A percentile compares a stretch with the other conserved stretches of the same genome.
phyloP scores from a whole-genome alignment of 2,888 invertebrate genomes.

The Cyclophora punctaria region DNA sequence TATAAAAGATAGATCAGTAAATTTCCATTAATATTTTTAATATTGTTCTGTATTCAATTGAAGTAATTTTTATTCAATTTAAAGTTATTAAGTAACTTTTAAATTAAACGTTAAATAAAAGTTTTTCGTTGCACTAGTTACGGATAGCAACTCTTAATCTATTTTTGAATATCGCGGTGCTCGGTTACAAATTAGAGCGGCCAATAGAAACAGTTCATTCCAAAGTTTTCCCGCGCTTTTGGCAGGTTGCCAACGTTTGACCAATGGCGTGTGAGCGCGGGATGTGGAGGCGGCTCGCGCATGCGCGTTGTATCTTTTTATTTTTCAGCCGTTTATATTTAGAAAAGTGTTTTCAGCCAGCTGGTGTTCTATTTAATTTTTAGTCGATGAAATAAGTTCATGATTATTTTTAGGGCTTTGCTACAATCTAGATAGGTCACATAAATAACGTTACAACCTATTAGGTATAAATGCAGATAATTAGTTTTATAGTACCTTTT shows the following conservation, averaged over 20 bases:
- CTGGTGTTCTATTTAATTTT: slow-evolving; percentile 17
- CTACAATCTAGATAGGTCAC: too few species aligned
- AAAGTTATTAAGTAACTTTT: neutral
- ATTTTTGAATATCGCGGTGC: slow-evolving; percentile 74
- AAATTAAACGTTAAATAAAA: too few species aligned
- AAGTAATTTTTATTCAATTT: neutral
- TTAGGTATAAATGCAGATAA: too few species aligned
- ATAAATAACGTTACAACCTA: too few species aligned
- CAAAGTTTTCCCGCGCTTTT: slow-evolving; percentile 62
- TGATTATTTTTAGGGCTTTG: too few species aligned
- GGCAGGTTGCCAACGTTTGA: slow-evolving; percentile 55
- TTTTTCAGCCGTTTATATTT: slow-evolving; percentile 24
- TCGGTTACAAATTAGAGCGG: slow-evolving; percentile 55
- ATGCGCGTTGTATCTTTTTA: slow-evolving; percentile 41
- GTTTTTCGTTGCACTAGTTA: slow-evolving; percentile 18
- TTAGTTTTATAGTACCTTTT: too few species aligned
- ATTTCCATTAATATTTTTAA: too few species aligned
- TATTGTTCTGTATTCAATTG: neutral
- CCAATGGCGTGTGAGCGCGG: slow-evolving; percentile 56
- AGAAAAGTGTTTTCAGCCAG: slow-evolving; percentile 22
- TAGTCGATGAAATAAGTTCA: too few species aligned
- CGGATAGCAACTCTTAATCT: slow-evolving; percentile 49
- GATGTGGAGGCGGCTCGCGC: slow-evolving; percentile 43
- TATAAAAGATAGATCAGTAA: too few species aligned
- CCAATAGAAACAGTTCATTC: slow-evolving; percentile 53